A percentile compares a stretch with the other conserved stretches of the same genome.
Evolutionary conservation across 2,113 vertebrate genomes (phyloP).

Genomic region (Cacatua alba): DNA sequence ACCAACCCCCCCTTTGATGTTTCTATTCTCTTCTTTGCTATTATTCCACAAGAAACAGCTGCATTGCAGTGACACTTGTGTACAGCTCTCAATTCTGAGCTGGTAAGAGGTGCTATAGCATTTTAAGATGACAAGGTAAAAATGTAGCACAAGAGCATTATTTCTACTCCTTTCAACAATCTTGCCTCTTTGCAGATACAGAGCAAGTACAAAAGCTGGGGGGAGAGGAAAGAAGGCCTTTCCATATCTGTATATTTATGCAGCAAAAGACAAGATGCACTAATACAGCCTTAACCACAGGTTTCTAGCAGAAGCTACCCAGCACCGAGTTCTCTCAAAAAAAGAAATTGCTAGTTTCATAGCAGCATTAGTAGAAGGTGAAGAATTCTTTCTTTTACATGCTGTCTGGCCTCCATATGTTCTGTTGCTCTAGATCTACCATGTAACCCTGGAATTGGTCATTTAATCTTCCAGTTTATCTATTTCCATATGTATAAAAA

Average conservation of each 20-base stretch:
- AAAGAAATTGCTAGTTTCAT: neutral
- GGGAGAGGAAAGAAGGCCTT: neutral
- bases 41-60: neutral
- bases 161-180: neutral
- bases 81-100: neutral
- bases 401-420: fast-evolving
- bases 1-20: neutral
- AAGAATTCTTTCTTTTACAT: neutral
- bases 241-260: neutral
- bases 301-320: neutral
- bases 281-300: neutral
- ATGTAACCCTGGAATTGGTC: neutral
- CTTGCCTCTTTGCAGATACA: neutral
- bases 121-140: neutral
- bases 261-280: neutral
- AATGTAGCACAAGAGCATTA: neutral
- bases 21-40: neutral
- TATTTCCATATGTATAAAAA: neutral
- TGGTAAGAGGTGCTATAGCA: neutral
- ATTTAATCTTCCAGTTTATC: neutral
- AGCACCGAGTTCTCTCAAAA: neutral
- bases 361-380: neutral
- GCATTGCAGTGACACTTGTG: neutral
- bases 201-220: neutral
- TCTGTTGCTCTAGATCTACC: neutral